Evolutionary conservation across 1,140 invertebrate genomes (phyloP), one percentile per base, ranked within the genome.

Genomic region (Macrobrachium nipponense): DNA sequence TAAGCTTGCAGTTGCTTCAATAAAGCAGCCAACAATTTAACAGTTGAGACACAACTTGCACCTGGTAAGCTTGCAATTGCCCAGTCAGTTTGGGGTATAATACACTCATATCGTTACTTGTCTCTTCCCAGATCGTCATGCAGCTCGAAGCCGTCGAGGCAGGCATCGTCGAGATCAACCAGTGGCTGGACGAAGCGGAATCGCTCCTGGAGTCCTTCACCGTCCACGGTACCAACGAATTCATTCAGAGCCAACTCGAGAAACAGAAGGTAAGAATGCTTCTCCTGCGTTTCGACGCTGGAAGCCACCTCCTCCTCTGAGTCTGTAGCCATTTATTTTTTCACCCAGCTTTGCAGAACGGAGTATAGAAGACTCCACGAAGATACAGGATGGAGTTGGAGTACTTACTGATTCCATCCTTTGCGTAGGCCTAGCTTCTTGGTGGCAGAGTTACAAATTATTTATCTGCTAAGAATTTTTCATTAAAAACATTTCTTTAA

Each of bases 81-180:
- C 51, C 51, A 51, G 5, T 51, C 51, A 51, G 12, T 6, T 51
- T 51, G 0, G 0, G 51, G 51, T 12, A 11, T 44, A 75, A 36
- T 15, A 0, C 10, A 75, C 27, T 75, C 27, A 36, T 14, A 12
- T 15, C 2, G 0, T 44, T 36, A 20, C 97, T 90, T 91, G 95
- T 17, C 95, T 95, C 90, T 94, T 96, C 89, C 27, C 96, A 98
- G 90, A 91, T 98, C 12, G 90, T 97, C 36, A 96, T 97, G 0
- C 97, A 98, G 90, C 95, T 98, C 90, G 96, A 97, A 91, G 96
- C 97, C 0, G 90, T 98, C 72, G 96, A 98, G 91, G 93, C 94
- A 23, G 97, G 97, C 0, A 95, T 97, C 89, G 93, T 93, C 80
- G 97, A 98, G 91, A 95, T 98, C 51, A 93, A 94, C 78, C 91